Percentiles rank a stretch among this genome's conserved stretches.
These are phyloP conservation scores for Podargus strigoides DNA, from an alignment of 2,797 vertebrate genomes.

Conservation along the genomic window DNA sequence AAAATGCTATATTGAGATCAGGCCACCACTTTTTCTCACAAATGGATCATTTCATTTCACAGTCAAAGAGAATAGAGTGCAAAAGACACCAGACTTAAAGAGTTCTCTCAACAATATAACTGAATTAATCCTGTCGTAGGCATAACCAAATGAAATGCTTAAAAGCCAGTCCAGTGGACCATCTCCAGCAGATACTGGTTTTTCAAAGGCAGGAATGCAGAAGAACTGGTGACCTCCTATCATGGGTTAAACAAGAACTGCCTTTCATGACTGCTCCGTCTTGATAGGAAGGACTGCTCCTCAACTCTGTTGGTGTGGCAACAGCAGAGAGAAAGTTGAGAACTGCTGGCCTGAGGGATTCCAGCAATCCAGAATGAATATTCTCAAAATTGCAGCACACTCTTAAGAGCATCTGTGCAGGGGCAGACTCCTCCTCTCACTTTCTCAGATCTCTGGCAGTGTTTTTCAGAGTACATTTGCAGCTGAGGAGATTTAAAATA, in stretches of 20 bases:
- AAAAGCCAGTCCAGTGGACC: not conserved
- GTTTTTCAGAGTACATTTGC: constrained; percentile 68
- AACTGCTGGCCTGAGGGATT: constrained; percentile 63
- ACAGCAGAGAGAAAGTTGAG: constrained; percentile 45
- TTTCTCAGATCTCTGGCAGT: constrained; percentile 67
- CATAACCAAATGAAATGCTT: not conserved
- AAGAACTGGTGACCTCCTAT: not conserved
- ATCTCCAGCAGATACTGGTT: not conserved
- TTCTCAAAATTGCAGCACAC: constrained; percentile 58
- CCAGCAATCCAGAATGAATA: constrained; percentile 61
- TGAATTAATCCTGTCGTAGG: not conserved
- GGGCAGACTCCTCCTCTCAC: constrained; percentile 66
- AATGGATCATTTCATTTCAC: not conserved
- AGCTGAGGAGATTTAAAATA: constrained; percentile 67
- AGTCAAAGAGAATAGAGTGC: not conserved
- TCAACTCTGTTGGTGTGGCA: constrained; percentile 41
- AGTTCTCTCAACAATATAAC: not conserved
- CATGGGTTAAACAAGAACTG: not conserved
- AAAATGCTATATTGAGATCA: not conserved
- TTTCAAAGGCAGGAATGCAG: not conserved
- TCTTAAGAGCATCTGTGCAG: constrained; percentile 65
- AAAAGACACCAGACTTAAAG: not conserved
- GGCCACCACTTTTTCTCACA: not conserved
- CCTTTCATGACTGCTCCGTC: not conserved
- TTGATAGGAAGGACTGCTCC: not conserved